Evolutionary conservation across 2,113 vertebrate species (phyloP), one percentile per base, ranked within the genome.

Genomic region (Psittacara wagleri): DNA sequence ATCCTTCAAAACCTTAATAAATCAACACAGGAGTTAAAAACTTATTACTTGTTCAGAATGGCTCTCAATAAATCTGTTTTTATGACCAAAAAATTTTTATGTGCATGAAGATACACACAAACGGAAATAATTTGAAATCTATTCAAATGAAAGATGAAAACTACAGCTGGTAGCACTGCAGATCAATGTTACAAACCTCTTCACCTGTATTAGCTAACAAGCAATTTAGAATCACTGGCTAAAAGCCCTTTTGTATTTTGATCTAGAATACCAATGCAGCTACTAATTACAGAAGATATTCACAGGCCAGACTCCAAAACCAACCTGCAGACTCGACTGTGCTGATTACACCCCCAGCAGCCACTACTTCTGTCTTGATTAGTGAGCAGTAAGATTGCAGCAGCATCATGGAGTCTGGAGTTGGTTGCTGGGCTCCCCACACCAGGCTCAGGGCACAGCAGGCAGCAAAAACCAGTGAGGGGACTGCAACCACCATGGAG

Each of bases 121-220:
- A 70, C 11, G 57, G 61, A 75, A 84, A 52, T 67, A 28, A 83
- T n/a, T 24, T 35, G 46, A 85, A 67, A 89, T 72, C 52, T 75
- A 70, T 46, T 80, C 67, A 48, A 72, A 89, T 11, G 24, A 69
- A 70, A 84, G 44, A 77, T 76, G 35, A 41, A 92, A 90, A 92
- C 63, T 62, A 64, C 41, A 91, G 63, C 83, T 76, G 63, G 63
- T 43, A 76, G 86, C 59, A 87, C 62, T 63, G 31, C n/a, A 85
- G 74, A 95, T 91, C 87, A 76, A 35, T 48, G 43, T 13, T 95
- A 86, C 92, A 94, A 92, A 63, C 15, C 43, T 75, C 49, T 87
- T 33, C 49, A 11, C n/a, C 87, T 76, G 28, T 62, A 73, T 74
- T 57, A 87, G 68, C 72, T 77, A 91, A 83, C 81, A 79, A 93